A percentile compares a stretch with the other conserved stretches of the same genome.
Evolutionary conservation across 1,140 invertebrate species (phyloP).

Genomic region (Bombus waltoni): DNA sequence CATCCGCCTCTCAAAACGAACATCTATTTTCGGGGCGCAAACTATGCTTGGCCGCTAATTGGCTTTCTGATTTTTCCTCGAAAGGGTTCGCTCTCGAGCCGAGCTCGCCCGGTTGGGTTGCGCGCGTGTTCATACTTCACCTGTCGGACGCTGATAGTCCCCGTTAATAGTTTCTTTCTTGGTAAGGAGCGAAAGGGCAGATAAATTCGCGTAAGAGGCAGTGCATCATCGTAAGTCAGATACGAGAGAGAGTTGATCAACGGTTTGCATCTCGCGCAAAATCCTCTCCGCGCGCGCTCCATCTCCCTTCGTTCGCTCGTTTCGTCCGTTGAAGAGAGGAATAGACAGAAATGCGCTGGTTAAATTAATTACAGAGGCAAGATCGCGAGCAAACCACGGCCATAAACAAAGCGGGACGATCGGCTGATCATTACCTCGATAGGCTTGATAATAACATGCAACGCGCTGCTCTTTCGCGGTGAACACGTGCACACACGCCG

Average conservation of each 20-base stretch:
- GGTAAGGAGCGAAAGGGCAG: slow-evolving; percentile 41
- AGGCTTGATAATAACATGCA: slow-evolving; percentile 76
- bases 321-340: slow-evolving; percentile 51
- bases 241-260: slow-evolving; percentile 57
- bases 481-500: slow-evolving; percentile 63
- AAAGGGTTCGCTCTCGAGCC: no score
- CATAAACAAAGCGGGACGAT: slow-evolving; percentile 76
- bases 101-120: no score
- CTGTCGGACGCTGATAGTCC: slow-evolving; percentile 48
- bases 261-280: slow-evolving; percentile 58
- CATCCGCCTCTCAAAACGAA: slow-evolving; percentile 47
- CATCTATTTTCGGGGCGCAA: slow-evolving; percentile 42
- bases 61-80: slow-evolving; percentile 35
- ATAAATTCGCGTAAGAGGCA: slow-evolving; percentile 53
- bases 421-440: slow-evolving; percentile 73
- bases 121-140: neutral
- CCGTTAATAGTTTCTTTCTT: slow-evolving; percentile 55
- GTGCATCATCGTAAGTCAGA: slow-evolving; percentile 54
- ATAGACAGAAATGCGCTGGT: slow-evolving; percentile 63
- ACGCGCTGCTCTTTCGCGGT: neutral
- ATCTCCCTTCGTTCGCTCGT: neutral
- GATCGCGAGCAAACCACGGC: slow-evolving; percentile 68
- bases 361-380: slow-evolving; percentile 76
- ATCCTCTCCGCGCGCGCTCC: neutral
- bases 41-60: slow-evolving; percentile 14